These are phyloP conservation scores for Pachyramphus minor DNA, from an alignment of 2,113 vertebrate species.

Conservation along the genomic window DNA sequence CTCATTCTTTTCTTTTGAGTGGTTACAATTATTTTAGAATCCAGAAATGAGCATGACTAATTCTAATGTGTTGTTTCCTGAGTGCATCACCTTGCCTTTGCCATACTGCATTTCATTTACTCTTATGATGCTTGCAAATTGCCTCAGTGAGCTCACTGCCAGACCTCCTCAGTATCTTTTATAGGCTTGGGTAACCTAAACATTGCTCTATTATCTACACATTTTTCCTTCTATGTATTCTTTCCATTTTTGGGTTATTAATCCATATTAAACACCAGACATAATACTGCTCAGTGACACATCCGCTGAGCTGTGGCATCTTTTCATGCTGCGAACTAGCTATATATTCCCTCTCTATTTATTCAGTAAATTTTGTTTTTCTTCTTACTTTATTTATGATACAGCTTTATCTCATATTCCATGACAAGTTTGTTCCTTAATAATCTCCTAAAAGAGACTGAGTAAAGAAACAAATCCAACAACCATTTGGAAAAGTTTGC, in stretches of 20 bases:
- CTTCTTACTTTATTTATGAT: constrained; percentile 49
- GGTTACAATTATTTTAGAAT: constrained; percentile 55
- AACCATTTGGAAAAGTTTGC: constrained; percentile 30
- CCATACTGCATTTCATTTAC: constrained; percentile 42
- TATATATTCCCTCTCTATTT: constrained; percentile 47
- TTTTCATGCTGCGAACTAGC: constrained; percentile 43
- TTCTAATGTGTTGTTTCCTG: constrained; percentile 51
- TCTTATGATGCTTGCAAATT: constrained; percentile 25
- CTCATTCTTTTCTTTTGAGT: constrained; percentile 11
- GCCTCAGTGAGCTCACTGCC: neutral
- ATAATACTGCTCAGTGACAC: constrained; percentile 34
- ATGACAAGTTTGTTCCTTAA: constrained; percentile 52
- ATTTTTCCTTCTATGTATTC: constrained; percentile 14
- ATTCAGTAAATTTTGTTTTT: constrained; percentile 39
- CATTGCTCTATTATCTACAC: neutral
- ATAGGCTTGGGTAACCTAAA: constrained; percentile 3
- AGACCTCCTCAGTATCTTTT: neutral
- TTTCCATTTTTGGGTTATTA: constrained; percentile 25
- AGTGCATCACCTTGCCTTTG: constrained; percentile 47
- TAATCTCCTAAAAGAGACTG: constrained; percentile 43
- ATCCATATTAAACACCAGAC: constrained; percentile 47
- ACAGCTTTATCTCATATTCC: constrained; percentile 46
- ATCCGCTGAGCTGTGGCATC: constrained; percentile 36
- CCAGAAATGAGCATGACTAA: constrained; percentile 51
- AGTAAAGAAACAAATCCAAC: constrained; percentile 25